Evolutionary conservation across 2,113 vertebrate species (phyloP).

Genomic region (Spheniscus mendiculus): DNA sequence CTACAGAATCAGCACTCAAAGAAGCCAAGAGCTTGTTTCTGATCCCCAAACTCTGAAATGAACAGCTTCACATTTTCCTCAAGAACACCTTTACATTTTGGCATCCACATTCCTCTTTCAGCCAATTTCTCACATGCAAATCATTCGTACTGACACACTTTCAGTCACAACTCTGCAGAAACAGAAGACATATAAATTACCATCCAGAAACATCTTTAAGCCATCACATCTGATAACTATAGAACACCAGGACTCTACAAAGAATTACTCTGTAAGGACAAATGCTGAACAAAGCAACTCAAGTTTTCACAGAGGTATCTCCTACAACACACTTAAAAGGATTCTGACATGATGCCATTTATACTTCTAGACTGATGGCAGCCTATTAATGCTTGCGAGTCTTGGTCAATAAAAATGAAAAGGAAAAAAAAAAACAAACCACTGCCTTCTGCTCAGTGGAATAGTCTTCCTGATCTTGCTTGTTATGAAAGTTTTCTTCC

Average conservation of each 20-base stretch:
- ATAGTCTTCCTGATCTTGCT: background rate
- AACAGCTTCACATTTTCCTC: background rate
- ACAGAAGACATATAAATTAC: background rate
- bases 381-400: background rate
- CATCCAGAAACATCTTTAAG: background rate
- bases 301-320: background rate
- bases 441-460: background rate
- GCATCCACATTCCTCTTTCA: background rate
- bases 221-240: background rate
- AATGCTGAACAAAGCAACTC: background rate
- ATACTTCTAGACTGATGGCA: background rate
- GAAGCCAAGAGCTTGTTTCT: background rate
- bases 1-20: background rate
- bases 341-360: background rate
- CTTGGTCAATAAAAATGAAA: background rate
- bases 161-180: background rate
- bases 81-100: background rate
- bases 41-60: background rate
- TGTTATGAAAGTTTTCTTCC: background rate
- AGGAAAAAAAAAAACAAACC: background rate
- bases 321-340: background rate
- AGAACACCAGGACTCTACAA: background rate
- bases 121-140: background rate
- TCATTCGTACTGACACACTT: background rate
- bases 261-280: background rate